Percentiles rank a stretch among this genome's conserved stretches.
Conservation (phyloP, 1,140 invertebrate genomes). For the Aporrectodea caliginosa region DNA sequence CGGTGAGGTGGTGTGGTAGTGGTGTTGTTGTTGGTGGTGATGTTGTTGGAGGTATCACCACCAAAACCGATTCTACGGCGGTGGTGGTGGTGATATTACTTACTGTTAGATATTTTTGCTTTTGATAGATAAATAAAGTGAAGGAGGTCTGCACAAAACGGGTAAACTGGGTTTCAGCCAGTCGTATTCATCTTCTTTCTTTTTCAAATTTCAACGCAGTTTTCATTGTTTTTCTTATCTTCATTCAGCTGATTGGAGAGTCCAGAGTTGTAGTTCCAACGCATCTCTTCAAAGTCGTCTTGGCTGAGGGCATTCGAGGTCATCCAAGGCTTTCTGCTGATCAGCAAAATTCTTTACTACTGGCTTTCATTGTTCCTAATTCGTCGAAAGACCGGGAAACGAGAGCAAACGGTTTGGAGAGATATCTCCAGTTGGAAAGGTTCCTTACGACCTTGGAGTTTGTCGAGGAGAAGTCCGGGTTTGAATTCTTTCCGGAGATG, state of each 20-base stretch:
- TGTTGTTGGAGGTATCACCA: too few relatives aligned
- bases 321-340: background rate
- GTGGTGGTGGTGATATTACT: too few relatives aligned
- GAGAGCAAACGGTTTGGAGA: background rate
- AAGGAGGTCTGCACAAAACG: too few relatives aligned
- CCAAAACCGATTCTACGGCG: too few relatives aligned
- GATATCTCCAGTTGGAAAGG: background rate
- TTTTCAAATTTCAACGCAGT: too few relatives aligned
- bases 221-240: too few relatives aligned
- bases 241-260: conserved; percentile 44
- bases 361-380: background rate
- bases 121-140: too few relatives aligned
- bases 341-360: background rate
- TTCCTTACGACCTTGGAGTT: conserved; percentile 24
- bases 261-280: conserved; percentile 44
- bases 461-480: conserved; percentile 37
- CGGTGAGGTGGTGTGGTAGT: too few relatives aligned
- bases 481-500: conserved; percentile 38
- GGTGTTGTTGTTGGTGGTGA: too few relatives aligned
- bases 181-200: too few relatives aligned
- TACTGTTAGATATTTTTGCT: too few relatives aligned
- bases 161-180: too few relatives aligned
- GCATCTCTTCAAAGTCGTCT: conserved; percentile 44
- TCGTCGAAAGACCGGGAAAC: background rate
- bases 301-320: conserved; percentile 37